Evolutionary conservation across 2,888 invertebrate genomes (phyloP).

Genomic region (Liposcelis brunnea): DNA sequence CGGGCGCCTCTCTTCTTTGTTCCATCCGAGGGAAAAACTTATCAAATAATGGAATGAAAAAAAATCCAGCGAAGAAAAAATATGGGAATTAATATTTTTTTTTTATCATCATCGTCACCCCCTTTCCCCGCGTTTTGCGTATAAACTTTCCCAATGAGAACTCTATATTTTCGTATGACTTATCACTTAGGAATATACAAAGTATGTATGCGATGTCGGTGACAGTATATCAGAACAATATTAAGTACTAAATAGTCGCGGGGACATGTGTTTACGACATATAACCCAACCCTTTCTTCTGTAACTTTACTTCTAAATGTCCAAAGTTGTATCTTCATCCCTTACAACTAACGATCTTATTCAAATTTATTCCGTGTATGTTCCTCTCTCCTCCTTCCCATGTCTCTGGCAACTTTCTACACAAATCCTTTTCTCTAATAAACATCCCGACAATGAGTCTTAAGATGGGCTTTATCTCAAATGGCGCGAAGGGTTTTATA

Average conservation of each 20-base stretch:
- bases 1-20: neutral
- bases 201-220: too few species aligned
- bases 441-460: too few species aligned
- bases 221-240: too few species aligned
- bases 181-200: too few species aligned
- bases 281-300: conserved; percentile 1
- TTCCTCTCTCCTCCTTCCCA: too few species aligned
- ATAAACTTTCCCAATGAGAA: neutral
- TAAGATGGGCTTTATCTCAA: too few species aligned
- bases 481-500: too few species aligned
- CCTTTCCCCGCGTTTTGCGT: neutral
- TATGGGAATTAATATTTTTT: neutral
- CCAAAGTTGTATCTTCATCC: conserved; percentile 2
- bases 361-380: too few species aligned
- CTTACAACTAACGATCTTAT: neutral
- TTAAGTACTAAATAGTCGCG: too few species aligned
- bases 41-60: conserved; percentile 2
- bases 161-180: too few species aligned
- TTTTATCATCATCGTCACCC: neutral
- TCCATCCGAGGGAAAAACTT: neutral
- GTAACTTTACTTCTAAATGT: neutral
- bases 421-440: too few species aligned
- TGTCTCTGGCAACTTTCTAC: too few species aligned
- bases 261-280: conserved; percentile 3
- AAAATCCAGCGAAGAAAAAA: neutral